Percentiles rank a stretch among this genome's conserved stretches.
phyloP scores from a whole-genome alignment of 2,113 vertebrate species.

The Gobiocypris rarus region DNA sequence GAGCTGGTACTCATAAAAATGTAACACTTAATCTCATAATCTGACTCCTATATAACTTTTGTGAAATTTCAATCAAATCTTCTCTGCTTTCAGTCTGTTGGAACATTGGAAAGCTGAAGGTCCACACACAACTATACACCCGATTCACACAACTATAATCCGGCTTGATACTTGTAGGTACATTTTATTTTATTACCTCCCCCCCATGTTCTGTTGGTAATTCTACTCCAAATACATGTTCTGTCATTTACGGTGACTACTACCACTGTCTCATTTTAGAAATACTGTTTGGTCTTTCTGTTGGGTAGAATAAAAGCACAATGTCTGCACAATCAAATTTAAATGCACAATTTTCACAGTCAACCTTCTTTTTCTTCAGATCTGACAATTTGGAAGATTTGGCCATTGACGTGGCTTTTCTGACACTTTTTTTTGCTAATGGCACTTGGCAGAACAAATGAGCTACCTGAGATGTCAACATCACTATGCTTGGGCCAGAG shows the following conservation, averaged over 20 bases:
- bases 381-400: slow-evolving; percentile 5
- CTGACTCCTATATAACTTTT: neutral
- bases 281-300: neutral
- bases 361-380: neutral
- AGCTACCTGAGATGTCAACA: slow-evolving; percentile 4
- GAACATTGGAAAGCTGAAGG: neutral
- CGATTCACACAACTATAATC: neutral
- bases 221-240: neutral
- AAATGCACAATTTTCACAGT: neutral
- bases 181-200: neutral
- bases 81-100: neutral
- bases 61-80: neutral
- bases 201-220: neutral
- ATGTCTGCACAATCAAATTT: neutral
- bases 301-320: neutral
- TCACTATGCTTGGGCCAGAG: neutral
- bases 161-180: neutral
- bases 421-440: neutral
- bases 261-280: neutral
- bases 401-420: neutral
- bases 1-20: neutral
- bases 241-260: neutral
- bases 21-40: neutral
- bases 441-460: neutral
- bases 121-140: neutral